Base-by-base conservation (phyloP, 2,888 invertebrate species). In the Microchrysa polita region DNA sequence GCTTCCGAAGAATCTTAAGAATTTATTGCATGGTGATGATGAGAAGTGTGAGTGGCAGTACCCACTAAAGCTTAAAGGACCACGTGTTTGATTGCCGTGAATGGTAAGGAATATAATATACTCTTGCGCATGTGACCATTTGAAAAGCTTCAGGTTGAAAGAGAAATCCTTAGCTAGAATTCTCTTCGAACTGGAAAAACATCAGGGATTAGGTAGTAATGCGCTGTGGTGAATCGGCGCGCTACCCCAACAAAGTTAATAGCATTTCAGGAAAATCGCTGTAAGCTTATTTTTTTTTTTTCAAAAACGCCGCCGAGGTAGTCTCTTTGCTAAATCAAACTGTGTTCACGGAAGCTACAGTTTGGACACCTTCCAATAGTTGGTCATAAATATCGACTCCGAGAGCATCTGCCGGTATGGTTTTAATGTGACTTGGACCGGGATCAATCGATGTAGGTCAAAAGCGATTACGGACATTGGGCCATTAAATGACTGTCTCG, bases 361-460 rank as follows among this genome's bases (percentile, higher is more conserved):
- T 69, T 67, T 57, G 69, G 69, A 69, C 16, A 22, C 23, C 27
- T n/a, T 69, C 57, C 69, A 57, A 57, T 69, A 2, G 40, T 57
- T 27, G 69, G 69, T 57, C 57, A 55, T 69, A 69, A 69, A 69
- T 55, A 65, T 65, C 65, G 44, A 10, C 48, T 57, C 40, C 42
- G 1, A 12, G n/a, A n/a, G 42, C 20, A 42, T 23, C 55, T 20
- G 69, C 16, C 16, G 5, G 61, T 4, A 23, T 53, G 67, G 53
- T 67, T 67, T 52, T 53, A 67, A 53, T 67, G 53, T 53, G 34
- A 53, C 4, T 23, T 16, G 34, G 27, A 14, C 53, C 16, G 53
- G 57, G 69, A 67, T 67, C 67, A 67, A 67, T 67, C 52, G 67
- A 23, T 69, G 69, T 69, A 69, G 69, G 69, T 69, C 69, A 69